A percentile compares a stretch with the other conserved stretches of the same genome.
Evolutionary conservation across 2,113 vertebrate species (phyloP).

Genomic region (Eurystomus gularis): DNA sequence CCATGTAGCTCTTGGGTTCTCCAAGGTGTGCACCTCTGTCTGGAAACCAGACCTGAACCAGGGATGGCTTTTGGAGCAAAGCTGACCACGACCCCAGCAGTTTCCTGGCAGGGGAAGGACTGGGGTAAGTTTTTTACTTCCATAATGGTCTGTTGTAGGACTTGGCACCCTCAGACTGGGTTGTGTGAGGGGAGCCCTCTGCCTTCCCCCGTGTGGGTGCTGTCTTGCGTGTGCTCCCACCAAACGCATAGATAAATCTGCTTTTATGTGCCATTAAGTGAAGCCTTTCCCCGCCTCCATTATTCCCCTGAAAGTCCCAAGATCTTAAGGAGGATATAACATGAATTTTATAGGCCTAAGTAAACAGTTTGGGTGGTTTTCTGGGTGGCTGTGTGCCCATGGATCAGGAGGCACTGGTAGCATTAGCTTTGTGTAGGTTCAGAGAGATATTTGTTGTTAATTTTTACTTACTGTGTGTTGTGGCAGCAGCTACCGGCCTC

Average conservation of each 20-base stretch:
- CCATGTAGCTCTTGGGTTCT: not conserved
- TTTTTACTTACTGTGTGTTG: fast-evolving
- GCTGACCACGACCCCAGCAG: fast-evolving
- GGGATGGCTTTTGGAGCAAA: fast-evolving
- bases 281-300: fast-evolving
- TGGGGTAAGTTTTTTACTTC: not conserved
- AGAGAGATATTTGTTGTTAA: fast-evolving
- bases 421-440: fast-evolving
- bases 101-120: fast-evolving
- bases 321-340: fast-evolving
- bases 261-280: fast-evolving
- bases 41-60: fast-evolving
- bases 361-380: fast-evolving
- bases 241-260: fast-evolving
- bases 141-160: fast-evolving
- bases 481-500: not conserved
- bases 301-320: not conserved
- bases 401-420: fast-evolving
- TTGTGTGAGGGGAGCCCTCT: fast-evolving
- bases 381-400: fast-evolving
- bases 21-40: fast-evolving
- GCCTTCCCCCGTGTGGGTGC: fast-evolving
- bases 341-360: fast-evolving
- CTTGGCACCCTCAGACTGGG: fast-evolving
- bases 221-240: fast-evolving